Conservation (phyloP, 2,888 invertebrate genomes). For the Nomada flava region DNA sequence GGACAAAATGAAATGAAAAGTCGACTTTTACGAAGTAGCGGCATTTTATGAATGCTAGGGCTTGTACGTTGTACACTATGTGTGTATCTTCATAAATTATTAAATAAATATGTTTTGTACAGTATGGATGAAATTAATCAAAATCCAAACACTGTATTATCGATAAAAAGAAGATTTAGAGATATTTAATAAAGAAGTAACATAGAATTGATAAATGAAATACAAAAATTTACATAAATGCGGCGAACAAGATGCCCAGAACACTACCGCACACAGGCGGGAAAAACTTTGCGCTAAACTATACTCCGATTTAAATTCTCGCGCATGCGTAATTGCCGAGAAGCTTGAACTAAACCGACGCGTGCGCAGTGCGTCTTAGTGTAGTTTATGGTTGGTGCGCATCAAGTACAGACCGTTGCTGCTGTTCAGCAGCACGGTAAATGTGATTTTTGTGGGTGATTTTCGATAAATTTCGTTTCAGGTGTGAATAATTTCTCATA, state of each 20-base stretch:
- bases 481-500: constrained; percentile 17
- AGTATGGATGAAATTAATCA: constrained; percentile 63
- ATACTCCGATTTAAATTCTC: not conserved
- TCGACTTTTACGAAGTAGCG: constrained; percentile 71
- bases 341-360: constrained; percentile 1
- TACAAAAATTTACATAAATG: constrained; percentile 1
- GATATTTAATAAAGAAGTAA: not conserved
- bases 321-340: not conserved
- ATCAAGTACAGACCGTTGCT: constrained; percentile 43
- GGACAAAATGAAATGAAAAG: constrained; percentile 47
- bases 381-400: constrained; percentile 56
- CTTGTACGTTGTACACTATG: constrained; percentile 78
- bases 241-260: not conserved
- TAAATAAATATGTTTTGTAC: constrained; percentile 83
- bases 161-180: no score
- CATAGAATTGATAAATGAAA: not conserved
- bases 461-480: constrained; percentile 43
- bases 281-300: not conserved
- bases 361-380: constrained; percentile 35
- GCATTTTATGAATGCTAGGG: constrained; percentile 75
- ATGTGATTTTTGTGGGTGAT: constrained; percentile 24
- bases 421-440: constrained; percentile 50
- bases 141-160: not conserved
- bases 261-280: no score
- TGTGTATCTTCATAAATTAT: constrained; percentile 81